A percentile compares a stretch with the other conserved stretches of the same genome.
These are phyloP conservation scores for Montifringilla adamsi DNA, from an alignment of 2,113 vertebrate genomes.

Conservation along the genomic window DNA sequence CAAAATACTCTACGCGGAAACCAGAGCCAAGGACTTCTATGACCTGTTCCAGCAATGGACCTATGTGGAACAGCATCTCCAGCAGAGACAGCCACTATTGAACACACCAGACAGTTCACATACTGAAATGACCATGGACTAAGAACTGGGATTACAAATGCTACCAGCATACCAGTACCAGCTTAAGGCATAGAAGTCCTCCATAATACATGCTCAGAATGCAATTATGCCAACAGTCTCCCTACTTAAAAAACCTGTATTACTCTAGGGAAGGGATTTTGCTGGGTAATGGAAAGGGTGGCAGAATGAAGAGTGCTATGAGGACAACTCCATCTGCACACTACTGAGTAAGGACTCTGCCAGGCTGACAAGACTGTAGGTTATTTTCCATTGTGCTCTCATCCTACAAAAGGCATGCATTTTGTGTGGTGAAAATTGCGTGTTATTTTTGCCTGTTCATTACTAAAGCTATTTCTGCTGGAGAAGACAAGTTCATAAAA, in stretches of 20 bases:
- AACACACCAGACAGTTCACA: background rate
- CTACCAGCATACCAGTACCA: background rate
- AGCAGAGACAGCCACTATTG: background rate
- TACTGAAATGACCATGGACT: background rate
- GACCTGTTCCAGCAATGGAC: background rate
- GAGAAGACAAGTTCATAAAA: background rate
- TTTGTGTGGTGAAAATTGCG: background rate
- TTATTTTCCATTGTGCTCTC: background rate
- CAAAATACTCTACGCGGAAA: background rate
- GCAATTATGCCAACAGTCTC: background rate
- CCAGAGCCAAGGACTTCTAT: background rate
- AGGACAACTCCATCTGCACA: background rate
- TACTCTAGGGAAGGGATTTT: background rate
- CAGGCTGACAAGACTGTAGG: background rate
- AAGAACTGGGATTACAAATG: background rate
- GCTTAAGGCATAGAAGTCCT: background rate
- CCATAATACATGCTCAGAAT: background rate
- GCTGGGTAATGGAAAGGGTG: background rate
- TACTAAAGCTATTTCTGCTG: background rate
- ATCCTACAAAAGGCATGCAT: background rate
- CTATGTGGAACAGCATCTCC: background rate
- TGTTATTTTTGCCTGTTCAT: background rate
- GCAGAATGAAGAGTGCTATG: background rate
- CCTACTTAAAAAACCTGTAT: background rate
- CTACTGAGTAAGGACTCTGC: background rate